These are phyloP conservation scores for Galeruca laticollis DNA, from an alignment of 2,888 invertebrate species.

Conservation along the genomic window DNA sequence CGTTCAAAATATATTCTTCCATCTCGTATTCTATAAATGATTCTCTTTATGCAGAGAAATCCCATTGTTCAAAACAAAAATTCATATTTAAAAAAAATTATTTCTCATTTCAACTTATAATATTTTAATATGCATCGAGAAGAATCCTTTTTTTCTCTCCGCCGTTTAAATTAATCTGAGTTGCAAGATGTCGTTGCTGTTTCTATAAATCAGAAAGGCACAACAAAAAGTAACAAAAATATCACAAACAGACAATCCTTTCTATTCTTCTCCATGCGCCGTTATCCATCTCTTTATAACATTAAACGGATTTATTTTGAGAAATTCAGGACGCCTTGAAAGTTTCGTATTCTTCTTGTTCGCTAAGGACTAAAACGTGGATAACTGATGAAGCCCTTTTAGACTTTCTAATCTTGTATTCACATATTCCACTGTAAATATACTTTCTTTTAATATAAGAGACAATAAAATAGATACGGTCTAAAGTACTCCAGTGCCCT, in stretches of 20 bases:
- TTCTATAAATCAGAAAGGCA: constrained; percentile 15
- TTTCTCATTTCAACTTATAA: no score
- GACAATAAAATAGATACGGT: constrained; percentile 37
- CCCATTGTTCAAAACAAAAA: no score
- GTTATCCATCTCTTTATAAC: constrained; percentile 44
- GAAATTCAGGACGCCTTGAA: constrained; percentile 34
- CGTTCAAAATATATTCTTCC: no score
- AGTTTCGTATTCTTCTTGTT: constrained; percentile 28
- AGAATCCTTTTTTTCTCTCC: not conserved
- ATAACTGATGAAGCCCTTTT: constrained; percentile 40
- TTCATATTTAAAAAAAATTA: no score
- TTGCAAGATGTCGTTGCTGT: not conserved
- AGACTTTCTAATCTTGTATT: constrained; percentile 40
- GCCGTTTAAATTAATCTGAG: not conserved
- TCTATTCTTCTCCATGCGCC: constrained; percentile 23
- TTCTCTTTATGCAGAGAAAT: no score
- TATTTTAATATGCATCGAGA: not conserved
- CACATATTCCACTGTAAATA: constrained; percentile 43
- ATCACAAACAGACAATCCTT: constrained; percentile 17
- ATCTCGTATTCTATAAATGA: no score
- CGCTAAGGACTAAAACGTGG: constrained; percentile 23
- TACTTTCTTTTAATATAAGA: constrained; percentile 34
- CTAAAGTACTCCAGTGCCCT: constrained; percentile 28
- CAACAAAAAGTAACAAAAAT: constrained; percentile 25
- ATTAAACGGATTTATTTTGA: constrained; percentile 44